A percentile compares a stretch with the other conserved stretches of the same genome.
phyloP scores from a whole-genome alignment of 2,113 vertebrate species.

The Neofelis nebulosa region DNA sequence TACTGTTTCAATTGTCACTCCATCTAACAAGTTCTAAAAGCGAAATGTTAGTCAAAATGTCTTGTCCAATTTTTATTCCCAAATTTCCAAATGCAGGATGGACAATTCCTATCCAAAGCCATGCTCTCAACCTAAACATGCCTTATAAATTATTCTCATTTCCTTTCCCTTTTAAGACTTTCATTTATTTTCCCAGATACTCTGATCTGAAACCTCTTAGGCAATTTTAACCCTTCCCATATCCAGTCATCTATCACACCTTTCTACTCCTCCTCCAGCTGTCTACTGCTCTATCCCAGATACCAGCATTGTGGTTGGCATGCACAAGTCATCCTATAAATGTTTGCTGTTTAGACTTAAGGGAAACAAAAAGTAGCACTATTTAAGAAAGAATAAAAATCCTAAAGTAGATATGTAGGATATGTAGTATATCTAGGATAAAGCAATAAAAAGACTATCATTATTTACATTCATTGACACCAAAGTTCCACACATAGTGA shows the following conservation, averaged over 20 bases:
- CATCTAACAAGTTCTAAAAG: neutral
- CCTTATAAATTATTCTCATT: neutral
- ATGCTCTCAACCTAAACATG: neutral
- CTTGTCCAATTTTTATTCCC: neutral
- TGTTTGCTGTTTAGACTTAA: neutral
- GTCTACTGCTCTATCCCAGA: neutral
- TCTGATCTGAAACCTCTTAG: neutral
- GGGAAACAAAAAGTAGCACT: neutral
- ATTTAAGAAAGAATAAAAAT: neutral
- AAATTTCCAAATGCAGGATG: neutral
- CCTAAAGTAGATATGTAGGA: neutral
- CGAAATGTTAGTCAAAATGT: neutral
- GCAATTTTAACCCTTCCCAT: neutral
- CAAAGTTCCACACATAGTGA: neutral
- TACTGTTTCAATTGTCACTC: neutral
- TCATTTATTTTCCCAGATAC: neutral
- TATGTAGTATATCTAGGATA: neutral
- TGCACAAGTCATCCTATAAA: neutral
- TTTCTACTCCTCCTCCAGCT: neutral
- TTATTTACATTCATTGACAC: neutral
- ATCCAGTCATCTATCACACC: neutral
- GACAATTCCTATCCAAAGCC: neutral
- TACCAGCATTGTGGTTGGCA: neutral
- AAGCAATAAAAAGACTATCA: neutral
- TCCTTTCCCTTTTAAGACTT: neutral